Evolutionary conservation across 2,888 invertebrate genomes (phyloP).

Genomic region (Scelioninae gen. 2): DNA sequence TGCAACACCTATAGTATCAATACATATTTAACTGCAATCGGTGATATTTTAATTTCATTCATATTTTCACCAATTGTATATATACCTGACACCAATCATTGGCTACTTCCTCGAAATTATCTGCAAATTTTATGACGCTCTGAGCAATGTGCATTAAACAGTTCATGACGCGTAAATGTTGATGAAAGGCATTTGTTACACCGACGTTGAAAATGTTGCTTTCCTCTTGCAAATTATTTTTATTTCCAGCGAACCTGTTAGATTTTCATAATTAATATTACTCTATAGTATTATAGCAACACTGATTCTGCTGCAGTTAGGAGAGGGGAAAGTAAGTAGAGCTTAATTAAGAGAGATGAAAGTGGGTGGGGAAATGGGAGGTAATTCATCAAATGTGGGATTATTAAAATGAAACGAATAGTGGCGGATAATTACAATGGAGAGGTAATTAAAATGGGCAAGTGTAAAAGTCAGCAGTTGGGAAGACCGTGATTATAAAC

Average conservation of each 20-base stretch:
- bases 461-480: no score
- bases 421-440: no score
- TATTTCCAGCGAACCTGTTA: constrained; percentile 20
- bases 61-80: not conserved
- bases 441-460: no score
- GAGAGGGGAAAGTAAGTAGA: no score
- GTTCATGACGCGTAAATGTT: constrained; percentile 1
- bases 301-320: no score
- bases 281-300: no score
- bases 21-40: no score
- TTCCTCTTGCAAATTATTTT: not conserved
- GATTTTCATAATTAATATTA: not conserved
- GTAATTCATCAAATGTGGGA: no score
- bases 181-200: not conserved
- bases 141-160: constrained; percentile 1
- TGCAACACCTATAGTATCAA: not conserved
- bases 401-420: no score
- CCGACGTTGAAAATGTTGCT: not conserved
- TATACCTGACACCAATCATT: not conserved
- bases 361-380: no score
- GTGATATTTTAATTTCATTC: not conserved
- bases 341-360: no score
- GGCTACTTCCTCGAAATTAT: constrained; percentile 1
- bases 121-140: not conserved
- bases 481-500: no score